Evolutionary conservation across 2,113 vertebrate genomes (phyloP), one percentile per base, ranked within the genome.

Genomic region (Mohoua ochrocephala): DNA sequence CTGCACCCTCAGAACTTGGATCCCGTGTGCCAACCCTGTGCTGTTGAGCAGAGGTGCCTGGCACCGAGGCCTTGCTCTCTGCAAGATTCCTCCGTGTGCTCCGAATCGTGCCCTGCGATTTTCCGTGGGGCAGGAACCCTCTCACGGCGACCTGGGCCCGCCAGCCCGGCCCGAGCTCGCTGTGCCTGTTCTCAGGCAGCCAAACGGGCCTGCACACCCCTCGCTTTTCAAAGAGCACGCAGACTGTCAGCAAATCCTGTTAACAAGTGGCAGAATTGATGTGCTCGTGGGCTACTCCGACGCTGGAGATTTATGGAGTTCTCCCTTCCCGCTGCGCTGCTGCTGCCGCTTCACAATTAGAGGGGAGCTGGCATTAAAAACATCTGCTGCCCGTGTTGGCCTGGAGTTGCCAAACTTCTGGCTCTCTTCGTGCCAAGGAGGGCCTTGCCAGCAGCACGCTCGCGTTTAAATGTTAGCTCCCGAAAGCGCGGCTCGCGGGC

Each of bases 271-370:
- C 78, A 89, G 64, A 41, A 95, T 81, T 91, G 64, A 94, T 90
- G 78, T 39, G 77, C 88, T 95, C 0, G 2, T 24, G 82, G 47
- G 17, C 67, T 7, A 9, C 63, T 30, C 79, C 64, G 11, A 2
- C 71, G 0, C 60, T n/a, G 73, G 85, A 93, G 93, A 94, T 87
- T 84, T 52, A 84, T 45, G 69, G 59, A 2, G 1, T 20, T 52
- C 75, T 83, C 74, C 59, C 71, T 75, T 59, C 91, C 27, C 3
- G 68, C 91, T 73, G 67, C 27, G 92, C 87, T 70, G 89, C 37
- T 60, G 71, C 81, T 89, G 88, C 82, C 93, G 90, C 97, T 95
- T 83, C 50, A 26, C 97, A 96, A 95, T 97, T 82, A 95, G 93
- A 97, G 89, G 64, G 78, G 89, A 82, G 92, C 92, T 92, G n/a